Evolutionary conservation across 2,797 vertebrate species (phyloP).

Genomic region (Taeniopygia guttata): DNA sequence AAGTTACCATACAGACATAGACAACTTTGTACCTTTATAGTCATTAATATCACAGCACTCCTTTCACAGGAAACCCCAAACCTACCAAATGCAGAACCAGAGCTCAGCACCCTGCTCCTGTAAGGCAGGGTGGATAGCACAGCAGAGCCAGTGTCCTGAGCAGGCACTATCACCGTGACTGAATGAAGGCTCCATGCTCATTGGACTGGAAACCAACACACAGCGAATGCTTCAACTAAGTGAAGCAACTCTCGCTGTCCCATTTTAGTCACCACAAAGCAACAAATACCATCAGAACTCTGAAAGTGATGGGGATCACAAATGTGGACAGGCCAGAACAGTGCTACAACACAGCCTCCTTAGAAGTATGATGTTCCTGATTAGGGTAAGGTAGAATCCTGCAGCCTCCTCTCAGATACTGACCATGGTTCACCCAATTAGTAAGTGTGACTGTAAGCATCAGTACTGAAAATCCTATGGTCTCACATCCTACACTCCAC

Average conservation of each 20-base stretch:
- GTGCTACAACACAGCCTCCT: background rate
- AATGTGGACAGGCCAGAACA: background rate
- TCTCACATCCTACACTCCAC: background rate
- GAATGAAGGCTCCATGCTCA: background rate
- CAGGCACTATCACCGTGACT: background rate
- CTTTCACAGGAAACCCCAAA: background rate
- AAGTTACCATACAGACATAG: background rate
- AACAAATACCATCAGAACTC: background rate
- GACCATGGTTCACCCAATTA: background rate
- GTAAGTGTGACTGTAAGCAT: background rate
- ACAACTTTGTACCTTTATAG: background rate
- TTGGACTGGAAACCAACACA: fast-evolving
- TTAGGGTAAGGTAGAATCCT: background rate
- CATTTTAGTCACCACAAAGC: background rate
- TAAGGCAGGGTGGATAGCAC: background rate
- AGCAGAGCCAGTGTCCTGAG: background rate
- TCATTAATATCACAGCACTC: background rate
- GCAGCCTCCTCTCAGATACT: background rate
- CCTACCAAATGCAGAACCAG: background rate
- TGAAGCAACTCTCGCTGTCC: background rate
- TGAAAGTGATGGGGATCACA: background rate
- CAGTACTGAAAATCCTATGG: background rate
- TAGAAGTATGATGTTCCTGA: background rate
- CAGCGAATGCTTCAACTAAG: background rate
- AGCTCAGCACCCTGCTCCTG: background rate